Evolutionary conservation across 2,113 vertebrate species (phyloP), one percentile per base, ranked within the genome.

Genomic region (Corythornis vintsioides): DNA sequence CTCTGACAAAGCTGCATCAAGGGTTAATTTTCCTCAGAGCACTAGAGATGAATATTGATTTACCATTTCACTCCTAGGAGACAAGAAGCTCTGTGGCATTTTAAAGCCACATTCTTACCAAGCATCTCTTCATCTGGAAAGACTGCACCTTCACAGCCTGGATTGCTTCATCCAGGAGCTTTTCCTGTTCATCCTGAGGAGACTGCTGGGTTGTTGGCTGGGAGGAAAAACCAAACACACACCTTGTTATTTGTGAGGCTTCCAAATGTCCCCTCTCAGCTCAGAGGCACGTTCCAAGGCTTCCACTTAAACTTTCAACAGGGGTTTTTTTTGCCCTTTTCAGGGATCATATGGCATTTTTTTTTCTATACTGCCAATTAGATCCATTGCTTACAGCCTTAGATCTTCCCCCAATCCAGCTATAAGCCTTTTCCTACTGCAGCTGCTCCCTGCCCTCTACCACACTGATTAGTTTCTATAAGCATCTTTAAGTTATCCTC

Each of bases 131-230:
- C 99, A 99, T 99, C 95, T 99, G 99, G 96, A 99, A 99, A 1
- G 99, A 99, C 96, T 99, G 99, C 85, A 99, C 99, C 96, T 99
- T 99, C 64, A 99, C 99, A 74, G 99, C 99, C 97, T 99, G 99
- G 85, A 99, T 98, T 8, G 99, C 99, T 97, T 99, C 99, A 97
- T 99, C 99, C 87, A 99, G 95, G 92, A 99, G 98, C 93, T 99
- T 99, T 93, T 99, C 99, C 97, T 99, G 99, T 76, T 99, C 99
- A 85, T 99, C 99, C 97, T 99, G 99, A 60, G 99, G 99, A 63
- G 99, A 99, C 66, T 99, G 99, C 98, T 99, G 99, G 86, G 98
- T 99, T 83, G 99, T 98, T 63, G 99, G 99, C 99, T 99, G 89
- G 8, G 92, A n/a, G 20, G 31, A 74, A n/a, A 66, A 7, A 25